phyloP scores from a whole-genome alignment of 2,888 invertebrate genomes.

The Epistrophella euchroma region DNA sequence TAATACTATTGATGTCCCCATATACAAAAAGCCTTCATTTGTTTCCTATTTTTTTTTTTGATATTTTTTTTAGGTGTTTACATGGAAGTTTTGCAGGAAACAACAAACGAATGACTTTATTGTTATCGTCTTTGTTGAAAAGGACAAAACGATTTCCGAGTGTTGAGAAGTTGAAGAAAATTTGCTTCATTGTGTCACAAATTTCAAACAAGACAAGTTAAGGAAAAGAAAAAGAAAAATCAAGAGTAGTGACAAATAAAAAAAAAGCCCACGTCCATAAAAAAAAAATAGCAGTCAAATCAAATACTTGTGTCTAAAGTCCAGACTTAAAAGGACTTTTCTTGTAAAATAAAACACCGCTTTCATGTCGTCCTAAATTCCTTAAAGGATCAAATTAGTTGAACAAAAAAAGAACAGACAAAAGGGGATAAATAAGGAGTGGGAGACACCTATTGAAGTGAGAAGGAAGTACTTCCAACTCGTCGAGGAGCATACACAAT shows the following conservation, averaged over 20 bases:
- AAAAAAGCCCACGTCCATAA: background rate
- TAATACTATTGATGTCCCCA: slow-evolving; percentile 9
- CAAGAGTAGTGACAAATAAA: slow-evolving; percentile 15
- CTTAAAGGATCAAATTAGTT: slow-evolving; percentile 50
- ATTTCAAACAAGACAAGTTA: slow-evolving; percentile 23
- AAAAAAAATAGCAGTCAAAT: slow-evolving; percentile 49
- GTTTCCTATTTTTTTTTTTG: slow-evolving; percentile 6
- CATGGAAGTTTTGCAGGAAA: slow-evolving; percentile 44
- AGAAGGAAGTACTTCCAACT: slow-evolving; percentile 34
- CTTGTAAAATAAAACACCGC: slow-evolving; percentile 1
- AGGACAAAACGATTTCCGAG: slow-evolving; percentile 38
- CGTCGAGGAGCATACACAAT: slow-evolving; percentile 44
- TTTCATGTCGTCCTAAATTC: slow-evolving; percentile 62
- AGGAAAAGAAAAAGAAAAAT: slow-evolving; percentile 6
- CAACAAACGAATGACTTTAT: slow-evolving; percentile 57
- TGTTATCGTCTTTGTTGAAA: slow-evolving; percentile 46
- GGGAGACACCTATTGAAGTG: slow-evolving; percentile 17
- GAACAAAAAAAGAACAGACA: background rate
- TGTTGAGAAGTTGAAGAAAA: slow-evolving; percentile 29
- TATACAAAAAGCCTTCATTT: slow-evolving; percentile 23
- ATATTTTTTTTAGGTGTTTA: slow-evolving; percentile 81
- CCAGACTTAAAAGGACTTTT: slow-evolving; percentile 44
- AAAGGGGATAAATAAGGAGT: background rate
- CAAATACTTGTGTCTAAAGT: slow-evolving; percentile 64
- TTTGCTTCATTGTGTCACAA: slow-evolving; percentile 49